phyloP scores from a whole-genome alignment of 2,888 invertebrate genomes.

The Bimastos eiseni region DNA sequence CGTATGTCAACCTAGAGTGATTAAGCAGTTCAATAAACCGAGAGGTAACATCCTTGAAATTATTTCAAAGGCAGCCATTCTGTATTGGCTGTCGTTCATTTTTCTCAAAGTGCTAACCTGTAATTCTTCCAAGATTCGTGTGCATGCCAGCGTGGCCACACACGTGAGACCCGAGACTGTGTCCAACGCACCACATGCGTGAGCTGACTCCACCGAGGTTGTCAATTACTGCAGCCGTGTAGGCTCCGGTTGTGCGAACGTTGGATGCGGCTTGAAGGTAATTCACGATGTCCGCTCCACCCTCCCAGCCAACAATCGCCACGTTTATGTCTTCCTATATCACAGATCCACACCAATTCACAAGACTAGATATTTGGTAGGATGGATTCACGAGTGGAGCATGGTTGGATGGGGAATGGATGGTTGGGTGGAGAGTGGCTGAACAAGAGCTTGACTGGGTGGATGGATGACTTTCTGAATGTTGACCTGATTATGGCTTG shows the following conservation, averaged over 20 bases:
- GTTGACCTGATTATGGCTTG: no score
- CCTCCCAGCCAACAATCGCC: conserved; percentile 40
- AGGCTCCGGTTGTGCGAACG: conserved; percentile 59
- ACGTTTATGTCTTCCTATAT: conserved; percentile 43
- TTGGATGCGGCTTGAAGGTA: conserved; percentile 62
- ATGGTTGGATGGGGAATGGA: no score
- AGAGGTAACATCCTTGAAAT: not conserved
- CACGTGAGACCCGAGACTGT: conserved; percentile 85
- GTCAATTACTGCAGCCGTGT: conserved; percentile 53
- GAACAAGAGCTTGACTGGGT: no score
- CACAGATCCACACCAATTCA: not conserved
- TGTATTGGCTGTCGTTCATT: not conserved
- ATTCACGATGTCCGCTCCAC: conserved; percentile 46
- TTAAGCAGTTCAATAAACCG: no score
- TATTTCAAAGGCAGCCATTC: not conserved
- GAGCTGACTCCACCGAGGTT: conserved; percentile 45
- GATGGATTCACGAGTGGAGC: no score
- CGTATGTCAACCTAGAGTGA: no score
- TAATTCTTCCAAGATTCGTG: not conserved
- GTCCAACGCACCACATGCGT: conserved; percentile 81
- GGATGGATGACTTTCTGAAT: no score
- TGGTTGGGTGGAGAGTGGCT: no score
- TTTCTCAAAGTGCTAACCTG: not conserved
- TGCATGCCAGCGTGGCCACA: conserved; percentile 78
- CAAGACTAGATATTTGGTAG: no score